A percentile compares a stretch with the other conserved stretches of the same genome.
Evolutionary conservation across 2,113 vertebrate genomes (phyloP).

Genomic region (Cyanoramphus novaezelandiae): DNA sequence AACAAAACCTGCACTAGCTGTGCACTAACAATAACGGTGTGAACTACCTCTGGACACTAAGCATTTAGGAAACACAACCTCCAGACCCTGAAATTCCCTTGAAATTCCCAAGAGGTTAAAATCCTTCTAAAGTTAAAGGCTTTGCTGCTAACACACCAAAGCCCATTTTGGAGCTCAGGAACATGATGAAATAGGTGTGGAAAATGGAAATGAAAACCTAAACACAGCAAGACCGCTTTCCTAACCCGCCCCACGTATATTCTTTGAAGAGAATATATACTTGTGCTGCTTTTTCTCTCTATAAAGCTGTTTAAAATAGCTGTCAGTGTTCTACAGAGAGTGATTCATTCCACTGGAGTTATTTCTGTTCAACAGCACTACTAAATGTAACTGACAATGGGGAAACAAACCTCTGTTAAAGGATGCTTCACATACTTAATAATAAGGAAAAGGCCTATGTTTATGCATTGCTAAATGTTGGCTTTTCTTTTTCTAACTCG

Average conservation of each 20-base stretch:
- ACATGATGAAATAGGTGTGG: neutral
- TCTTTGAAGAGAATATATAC: neutral
- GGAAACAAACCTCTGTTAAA: neutral
- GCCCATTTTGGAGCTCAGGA: neutral
- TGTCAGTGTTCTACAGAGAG: neutral
- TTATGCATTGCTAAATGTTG: neutral
- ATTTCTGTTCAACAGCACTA: neutral
- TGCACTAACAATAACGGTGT: neutral
- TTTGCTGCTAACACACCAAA: neutral
- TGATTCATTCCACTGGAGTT: neutral
- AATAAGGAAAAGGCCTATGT: neutral
- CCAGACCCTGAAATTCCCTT: neutral
- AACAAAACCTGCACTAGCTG: neutral
- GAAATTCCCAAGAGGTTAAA: neutral
- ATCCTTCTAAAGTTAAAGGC: neutral
- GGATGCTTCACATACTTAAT: neutral
- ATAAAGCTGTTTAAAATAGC: constrained; percentile 19
- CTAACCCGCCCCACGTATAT: neutral
- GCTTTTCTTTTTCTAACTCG: neutral
- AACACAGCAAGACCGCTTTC: neutral
- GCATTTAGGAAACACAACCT: neutral
- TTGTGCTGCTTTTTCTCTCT: neutral
- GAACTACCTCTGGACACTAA: neutral
- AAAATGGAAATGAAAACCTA: neutral
- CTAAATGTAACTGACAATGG: constrained; percentile 19